These are phyloP conservation scores for Leucophenga maculata DNA, from an alignment of 2,888 invertebrate genomes.

Conservation along the genomic window DNA sequence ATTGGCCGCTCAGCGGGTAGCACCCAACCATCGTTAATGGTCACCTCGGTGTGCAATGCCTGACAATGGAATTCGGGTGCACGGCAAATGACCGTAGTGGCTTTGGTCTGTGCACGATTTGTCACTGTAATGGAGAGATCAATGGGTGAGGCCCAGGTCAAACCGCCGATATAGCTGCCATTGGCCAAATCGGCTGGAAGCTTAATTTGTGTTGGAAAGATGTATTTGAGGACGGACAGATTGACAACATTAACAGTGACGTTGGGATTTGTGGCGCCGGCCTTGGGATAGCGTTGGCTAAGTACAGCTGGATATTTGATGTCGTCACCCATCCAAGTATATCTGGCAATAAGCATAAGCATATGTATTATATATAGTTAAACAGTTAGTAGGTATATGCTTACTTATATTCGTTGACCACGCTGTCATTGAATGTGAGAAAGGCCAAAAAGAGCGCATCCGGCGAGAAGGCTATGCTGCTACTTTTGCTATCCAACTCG, in stretches of 20 bases:
- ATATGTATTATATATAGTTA: neutral
- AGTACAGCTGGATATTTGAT: slow-evolving; percentile 79
- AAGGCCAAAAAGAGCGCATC: slow-evolving; percentile 84
- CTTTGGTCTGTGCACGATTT: slow-evolving; percentile 87
- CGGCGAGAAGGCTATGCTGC: slow-evolving; percentile 89
- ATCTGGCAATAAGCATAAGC: slow-evolving; percentile 52
- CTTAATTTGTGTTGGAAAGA: slow-evolving; percentile 79
- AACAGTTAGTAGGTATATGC: slow-evolving; percentile 36
- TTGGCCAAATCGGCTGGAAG: slow-evolving; percentile 76
- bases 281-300: slow-evolving; percentile 83
- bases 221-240: slow-evolving; percentile 80
- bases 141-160: slow-evolving; percentile 70
- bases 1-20: slow-evolving; percentile 69
- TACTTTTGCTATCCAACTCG: slow-evolving; percentile 82
- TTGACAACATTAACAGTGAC: slow-evolving; percentile 85
- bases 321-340: slow-evolving; percentile 73
- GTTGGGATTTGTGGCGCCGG: slow-evolving; percentile 84
- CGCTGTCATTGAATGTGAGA: slow-evolving; percentile 82
- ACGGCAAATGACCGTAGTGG: slow-evolving; percentile 85
- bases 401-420: slow-evolving; percentile 80
- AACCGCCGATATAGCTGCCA: slow-evolving; percentile 72
- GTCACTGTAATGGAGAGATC: slow-evolving; percentile 82
- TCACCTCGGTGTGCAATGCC: slow-evolving; percentile 75
- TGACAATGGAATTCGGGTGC: slow-evolving; percentile 81
- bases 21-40: slow-evolving; percentile 72